Evolutionary conservation across 2,797 vertebrate species (phyloP), one percentile per base, ranked within the genome.

Genomic region (Danio choprae): DNA sequence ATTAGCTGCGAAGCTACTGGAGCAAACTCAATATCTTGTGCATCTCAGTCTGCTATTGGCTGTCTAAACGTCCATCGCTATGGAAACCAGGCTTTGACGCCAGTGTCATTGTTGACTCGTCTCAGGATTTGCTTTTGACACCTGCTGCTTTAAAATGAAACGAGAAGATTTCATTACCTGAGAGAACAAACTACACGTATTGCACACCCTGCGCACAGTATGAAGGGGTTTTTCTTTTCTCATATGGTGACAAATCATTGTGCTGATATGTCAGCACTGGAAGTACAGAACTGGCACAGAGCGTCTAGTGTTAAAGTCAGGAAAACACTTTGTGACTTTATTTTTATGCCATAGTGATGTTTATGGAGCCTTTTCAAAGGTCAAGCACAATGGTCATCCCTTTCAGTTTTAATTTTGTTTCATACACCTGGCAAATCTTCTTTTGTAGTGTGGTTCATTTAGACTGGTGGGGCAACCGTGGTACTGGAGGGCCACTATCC

Each of bases 51-150:
- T 22, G 56, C 50, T 10, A 68, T 5, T 22, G 8, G 13, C 22
- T 50, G 68, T 58, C 36, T 70, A 64, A 83, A 60, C 74, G 62
- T 22, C 20, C 20, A 20, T 83, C 71, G 68, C 79, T 58, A 74
- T 75, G 70, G 74, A 65, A 9, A 60, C 38, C n/a, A 40, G 38
- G 50, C 64, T 68, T 46, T 82, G 50, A 77, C 4, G 20, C 55
- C 51, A 76, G 18, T 36, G 7, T 53, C 41, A 70, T 50, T 68
- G 46, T 65, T 82, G 75, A 74, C 9, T 20, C 16, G 16, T 73
- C 8, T 4, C 56, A 11, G 22, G 40, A 41, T 75, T 56, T 81
- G 59, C 64, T 65, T 43, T 74, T 62, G 53, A 70, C 63, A 50
- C 72, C 58, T 50, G 64, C 40, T 62, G 29, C 40, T 74, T 74